A percentile compares a stretch with the other conserved stretches of the same genome.
Conservation (phyloP, 2,113 vertebrate genomes). For the Pleuronectes platessa region DNA sequence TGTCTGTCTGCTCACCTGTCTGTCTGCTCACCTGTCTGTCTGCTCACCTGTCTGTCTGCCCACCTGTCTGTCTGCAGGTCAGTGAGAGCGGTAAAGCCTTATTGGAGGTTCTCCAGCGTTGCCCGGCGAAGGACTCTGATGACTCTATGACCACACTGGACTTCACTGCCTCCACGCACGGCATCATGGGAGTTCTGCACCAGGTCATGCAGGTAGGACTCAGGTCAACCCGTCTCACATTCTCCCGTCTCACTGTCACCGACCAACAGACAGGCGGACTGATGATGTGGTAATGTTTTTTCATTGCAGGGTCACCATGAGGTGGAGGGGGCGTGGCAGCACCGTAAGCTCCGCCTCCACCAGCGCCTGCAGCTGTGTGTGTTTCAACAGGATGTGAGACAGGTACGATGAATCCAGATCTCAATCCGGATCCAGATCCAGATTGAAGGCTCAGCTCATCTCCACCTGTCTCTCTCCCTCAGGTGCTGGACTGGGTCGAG, state of each 20-base stretch:
- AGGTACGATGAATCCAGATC: conserved; percentile 80
- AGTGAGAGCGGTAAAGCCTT: conserved; percentile 83
- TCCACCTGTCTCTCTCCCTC: conserved; percentile 1
- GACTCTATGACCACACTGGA: conserved; percentile 58
- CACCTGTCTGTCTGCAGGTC: conserved; percentile 62
- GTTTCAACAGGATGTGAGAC: conserved; percentile 97
- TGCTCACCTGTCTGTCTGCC: background rate
- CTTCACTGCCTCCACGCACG: conserved; percentile 81
- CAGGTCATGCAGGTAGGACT: conserved; percentile 86
- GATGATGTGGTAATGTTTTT: background rate
- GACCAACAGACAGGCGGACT: background rate
- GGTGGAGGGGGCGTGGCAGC: conserved; percentile 95
- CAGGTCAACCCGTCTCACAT: background rate
- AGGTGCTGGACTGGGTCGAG: conserved; percentile 99
- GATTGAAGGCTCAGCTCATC: background rate
- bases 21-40: background rate
- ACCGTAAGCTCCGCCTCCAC: conserved; percentile 95
- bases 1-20: background rate
- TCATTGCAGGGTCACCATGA: conserved; percentile 82
- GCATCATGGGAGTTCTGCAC: conserved; percentile 92
- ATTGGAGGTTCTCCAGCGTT: conserved; percentile 79
- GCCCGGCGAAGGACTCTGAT: conserved; percentile 38
- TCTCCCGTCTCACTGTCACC: background rate
- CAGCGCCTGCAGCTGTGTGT: conserved; percentile 97
- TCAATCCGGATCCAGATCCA: no score